phyloP scores from a whole-genome alignment of 2,888 invertebrate species.

The Tiliacea aurago region DNA sequence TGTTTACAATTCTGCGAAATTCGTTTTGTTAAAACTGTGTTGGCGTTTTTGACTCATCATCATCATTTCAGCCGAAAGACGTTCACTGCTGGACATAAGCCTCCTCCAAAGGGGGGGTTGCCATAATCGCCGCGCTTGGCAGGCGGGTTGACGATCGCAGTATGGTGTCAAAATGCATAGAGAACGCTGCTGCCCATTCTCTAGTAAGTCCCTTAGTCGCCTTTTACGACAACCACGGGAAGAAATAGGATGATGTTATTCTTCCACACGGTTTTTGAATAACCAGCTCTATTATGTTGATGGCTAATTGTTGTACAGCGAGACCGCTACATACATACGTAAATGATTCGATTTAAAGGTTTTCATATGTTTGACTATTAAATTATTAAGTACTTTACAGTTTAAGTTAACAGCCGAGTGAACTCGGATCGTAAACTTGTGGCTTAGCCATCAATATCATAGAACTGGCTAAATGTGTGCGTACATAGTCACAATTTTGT shows the following conservation, averaged over 20 bases:
- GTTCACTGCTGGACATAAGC: too few species aligned
- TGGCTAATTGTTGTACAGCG: not conserved
- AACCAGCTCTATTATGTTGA: not conserved
- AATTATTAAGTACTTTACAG: not conserved
- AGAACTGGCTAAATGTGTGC: not conserved
- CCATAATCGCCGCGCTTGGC: too few species aligned
- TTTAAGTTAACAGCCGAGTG: not conserved
- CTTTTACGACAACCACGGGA: too few species aligned
- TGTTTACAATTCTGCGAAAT: conserved; percentile 26
- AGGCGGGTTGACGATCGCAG: too few species aligned
- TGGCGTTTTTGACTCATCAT: conserved; percentile 17
- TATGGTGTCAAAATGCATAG: too few species aligned
- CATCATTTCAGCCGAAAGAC: too few species aligned
- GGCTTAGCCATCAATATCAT: not conserved
- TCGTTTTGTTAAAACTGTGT: not conserved
- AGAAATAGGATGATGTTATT: too few species aligned
- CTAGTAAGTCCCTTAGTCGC: too few species aligned
- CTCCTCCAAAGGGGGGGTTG: too few species aligned
- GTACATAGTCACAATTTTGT: too few species aligned
- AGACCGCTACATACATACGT: not conserved
- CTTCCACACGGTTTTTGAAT: conserved; percentile 16
- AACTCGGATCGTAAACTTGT: not conserved
- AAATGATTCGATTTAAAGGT: not conserved
- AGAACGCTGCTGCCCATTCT: too few species aligned
- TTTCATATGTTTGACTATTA: not conserved